Conservation (phyloP, 2,888 invertebrate genomes). For the Lumbricus terrestris region DNA sequence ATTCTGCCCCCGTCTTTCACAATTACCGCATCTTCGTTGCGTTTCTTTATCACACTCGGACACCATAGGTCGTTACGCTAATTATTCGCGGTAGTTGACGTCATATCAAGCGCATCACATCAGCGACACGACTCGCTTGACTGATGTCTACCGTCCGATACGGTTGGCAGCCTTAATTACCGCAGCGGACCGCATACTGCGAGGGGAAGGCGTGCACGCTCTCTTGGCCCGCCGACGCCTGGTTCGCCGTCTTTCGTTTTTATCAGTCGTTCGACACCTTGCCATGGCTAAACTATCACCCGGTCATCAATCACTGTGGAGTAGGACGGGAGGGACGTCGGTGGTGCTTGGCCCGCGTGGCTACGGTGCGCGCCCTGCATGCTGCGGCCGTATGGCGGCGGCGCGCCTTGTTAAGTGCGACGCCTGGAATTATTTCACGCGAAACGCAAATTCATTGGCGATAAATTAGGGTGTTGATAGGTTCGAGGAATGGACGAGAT, state of each 20-base stretch:
- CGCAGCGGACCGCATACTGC: background rate
- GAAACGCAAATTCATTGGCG: background rate
- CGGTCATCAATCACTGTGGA: background rate
- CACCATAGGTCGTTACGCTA: background rate
- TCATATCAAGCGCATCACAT: background rate
- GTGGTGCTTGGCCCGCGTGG: background rate
- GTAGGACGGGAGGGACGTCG: too few relatives aligned
- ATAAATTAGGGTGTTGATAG: background rate
- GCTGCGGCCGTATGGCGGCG: background rate
- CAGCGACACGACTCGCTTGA: background rate
- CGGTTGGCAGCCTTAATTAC: slow-evolving; percentile 3
- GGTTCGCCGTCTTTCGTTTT: background rate
- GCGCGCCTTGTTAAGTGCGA: background rate
- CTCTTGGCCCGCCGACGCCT: too few relatives aligned
- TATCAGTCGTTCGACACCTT: background rate
- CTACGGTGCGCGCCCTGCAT: background rate
- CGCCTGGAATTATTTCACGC: background rate
- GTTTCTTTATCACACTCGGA: background rate
- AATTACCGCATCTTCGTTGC: background rate
- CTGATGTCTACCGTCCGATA: background rate
- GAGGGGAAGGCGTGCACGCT: background rate
- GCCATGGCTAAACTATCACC: background rate
- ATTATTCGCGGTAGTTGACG: background rate
- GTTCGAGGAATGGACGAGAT: background rate
- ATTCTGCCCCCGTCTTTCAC: background rate